Conservation (phyloP, 2,113 vertebrate genomes). For the Morone saxatilis region DNA sequence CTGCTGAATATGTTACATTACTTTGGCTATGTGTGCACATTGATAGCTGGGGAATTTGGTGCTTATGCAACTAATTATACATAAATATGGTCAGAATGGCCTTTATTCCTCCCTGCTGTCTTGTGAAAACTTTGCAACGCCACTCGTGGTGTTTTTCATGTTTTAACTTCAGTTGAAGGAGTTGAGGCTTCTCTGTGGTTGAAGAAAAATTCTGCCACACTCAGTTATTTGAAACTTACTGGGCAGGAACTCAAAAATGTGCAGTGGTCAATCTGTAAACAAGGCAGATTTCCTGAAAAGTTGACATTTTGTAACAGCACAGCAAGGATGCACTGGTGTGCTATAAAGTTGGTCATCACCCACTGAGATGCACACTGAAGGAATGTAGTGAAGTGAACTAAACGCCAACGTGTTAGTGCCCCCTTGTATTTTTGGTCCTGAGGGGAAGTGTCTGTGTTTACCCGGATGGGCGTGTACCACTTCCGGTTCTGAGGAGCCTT, state of each 20-base stretch:
- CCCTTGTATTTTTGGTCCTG: conserved; percentile 13
- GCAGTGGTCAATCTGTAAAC: conserved; percentile 44
- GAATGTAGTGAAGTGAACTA: neutral
- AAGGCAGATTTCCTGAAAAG: conserved; percentile 37
- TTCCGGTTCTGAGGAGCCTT: conserved; percentile 87
- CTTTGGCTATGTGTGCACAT: conserved; percentile 17
- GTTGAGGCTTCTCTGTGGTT: conserved; percentile 13
- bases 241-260: conserved; percentile 33
- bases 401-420: neutral
- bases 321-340: neutral
- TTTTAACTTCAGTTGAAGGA: conserved; percentile 15
- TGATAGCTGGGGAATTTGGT: conserved; percentile 10
- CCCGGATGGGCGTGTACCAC: conserved; percentile 93
- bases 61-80: conserved; percentile 39
- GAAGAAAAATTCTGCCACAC: conserved; percentile 16
- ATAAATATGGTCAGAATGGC: conserved; percentile 5
- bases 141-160: conserved; percentile 25
- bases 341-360: neutral
- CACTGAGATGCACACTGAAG: neutral
- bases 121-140: conserved; percentile 45
- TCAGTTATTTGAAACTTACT: conserved; percentile 35
- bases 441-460: conserved; percentile 58
- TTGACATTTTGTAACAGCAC: conserved; percentile 9
- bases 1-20: conserved; percentile 13
- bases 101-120: conserved; percentile 47